phyloP scores from a whole-genome alignment of 2,113 vertebrate genomes.

The Ochotona curzoniae region DNA sequence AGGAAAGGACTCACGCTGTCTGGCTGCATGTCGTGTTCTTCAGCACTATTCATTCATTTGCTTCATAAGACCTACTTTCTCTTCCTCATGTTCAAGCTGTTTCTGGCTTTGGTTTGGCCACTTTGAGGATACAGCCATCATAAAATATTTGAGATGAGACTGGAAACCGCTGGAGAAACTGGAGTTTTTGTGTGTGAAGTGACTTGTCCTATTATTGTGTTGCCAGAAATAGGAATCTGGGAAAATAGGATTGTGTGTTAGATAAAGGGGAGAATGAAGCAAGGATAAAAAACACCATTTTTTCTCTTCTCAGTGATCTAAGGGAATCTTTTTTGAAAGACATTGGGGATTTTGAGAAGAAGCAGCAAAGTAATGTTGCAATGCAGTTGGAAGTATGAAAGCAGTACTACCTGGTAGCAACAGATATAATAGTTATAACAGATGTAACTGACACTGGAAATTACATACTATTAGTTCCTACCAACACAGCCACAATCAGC shows the following conservation, averaged over 20 bases:
- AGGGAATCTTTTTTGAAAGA: background rate
- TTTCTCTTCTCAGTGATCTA: background rate
- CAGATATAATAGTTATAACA: background rate
- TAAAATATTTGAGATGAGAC: background rate
- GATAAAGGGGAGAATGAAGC: background rate
- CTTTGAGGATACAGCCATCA: background rate
- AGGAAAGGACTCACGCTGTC: background rate
- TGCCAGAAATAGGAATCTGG: background rate
- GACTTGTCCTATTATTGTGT: background rate
- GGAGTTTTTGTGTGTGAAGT: background rate
- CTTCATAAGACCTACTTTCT: constrained; percentile 40
- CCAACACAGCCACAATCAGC: background rate
- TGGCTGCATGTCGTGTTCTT: background rate
- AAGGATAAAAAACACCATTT: background rate
- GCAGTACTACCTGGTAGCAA: background rate
- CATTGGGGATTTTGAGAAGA: background rate
- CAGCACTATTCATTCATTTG: background rate
- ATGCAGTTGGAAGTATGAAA: constrained; percentile 18
- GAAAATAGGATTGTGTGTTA: background rate
- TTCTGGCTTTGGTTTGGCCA: background rate
- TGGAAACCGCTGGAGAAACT: background rate
- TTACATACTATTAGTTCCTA: background rate
- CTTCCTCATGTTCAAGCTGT: background rate
- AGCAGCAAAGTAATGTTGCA: background rate
- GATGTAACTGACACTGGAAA: background rate